phyloP scores from a whole-genome alignment of 2,797 vertebrate genomes.

The Lithobates sylvaticus region DNA sequence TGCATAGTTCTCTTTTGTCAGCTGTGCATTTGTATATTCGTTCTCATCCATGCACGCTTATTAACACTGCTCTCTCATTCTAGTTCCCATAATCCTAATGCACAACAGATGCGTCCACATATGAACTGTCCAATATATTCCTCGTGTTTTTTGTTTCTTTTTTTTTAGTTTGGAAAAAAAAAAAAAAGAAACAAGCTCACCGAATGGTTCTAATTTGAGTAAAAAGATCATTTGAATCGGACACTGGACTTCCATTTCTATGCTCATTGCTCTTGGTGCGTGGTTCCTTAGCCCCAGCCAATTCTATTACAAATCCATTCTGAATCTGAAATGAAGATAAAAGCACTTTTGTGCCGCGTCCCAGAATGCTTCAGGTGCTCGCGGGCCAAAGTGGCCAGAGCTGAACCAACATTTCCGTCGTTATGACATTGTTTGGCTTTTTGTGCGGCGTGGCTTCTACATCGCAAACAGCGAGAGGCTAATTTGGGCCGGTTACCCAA shows the following conservation, averaged over 20 bases:
- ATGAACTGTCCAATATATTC: not conserved
- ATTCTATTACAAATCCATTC: constrained; percentile 50
- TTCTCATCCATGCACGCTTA: not conserved
- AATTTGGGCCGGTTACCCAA: constrained; percentile 34
- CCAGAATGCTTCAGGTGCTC: constrained; percentile 45
- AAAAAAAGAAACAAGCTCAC: no score
- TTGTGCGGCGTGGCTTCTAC: not conserved
- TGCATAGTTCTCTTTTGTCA: not conserved
- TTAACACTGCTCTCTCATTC: not conserved
- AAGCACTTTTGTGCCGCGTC: constrained; percentile 35
- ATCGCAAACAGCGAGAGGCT: constrained; percentile 18
- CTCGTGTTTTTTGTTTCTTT: not conserved
- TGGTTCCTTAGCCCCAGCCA: constrained; percentile 2
- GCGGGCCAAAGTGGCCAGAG: constrained; percentile 31
- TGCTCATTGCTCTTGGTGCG: constrained; percentile 36
- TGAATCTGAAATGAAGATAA: constrained; percentile 33
- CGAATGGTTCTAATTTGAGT: constrained; percentile 23
- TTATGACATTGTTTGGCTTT: constrained; percentile 42
- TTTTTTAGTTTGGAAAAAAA: not conserved
- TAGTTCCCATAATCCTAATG: constrained; percentile 5
- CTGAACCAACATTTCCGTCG: constrained; percentile 35
- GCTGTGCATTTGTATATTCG: not conserved
- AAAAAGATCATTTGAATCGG: constrained; percentile 12
- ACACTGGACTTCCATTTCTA: constrained; percentile 28
- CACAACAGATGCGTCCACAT: not conserved